These are phyloP conservation scores for Drosophila pseudotakahashii DNA, from an alignment of 2,888 invertebrate species.

Conservation along the genomic window DNA sequence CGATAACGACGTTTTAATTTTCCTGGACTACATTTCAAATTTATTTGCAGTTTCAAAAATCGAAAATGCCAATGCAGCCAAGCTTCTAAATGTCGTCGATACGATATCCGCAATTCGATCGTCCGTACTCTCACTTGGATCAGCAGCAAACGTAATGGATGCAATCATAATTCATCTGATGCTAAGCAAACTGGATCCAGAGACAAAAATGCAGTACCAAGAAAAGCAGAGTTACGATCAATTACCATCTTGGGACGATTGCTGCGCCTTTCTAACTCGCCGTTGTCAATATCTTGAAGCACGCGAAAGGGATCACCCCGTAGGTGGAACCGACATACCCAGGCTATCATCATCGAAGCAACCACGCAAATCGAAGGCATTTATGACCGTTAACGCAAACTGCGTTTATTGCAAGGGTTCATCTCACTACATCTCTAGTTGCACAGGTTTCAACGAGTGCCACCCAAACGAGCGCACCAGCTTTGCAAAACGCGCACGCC, in stretches of 20 bases:
- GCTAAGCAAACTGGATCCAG: slow-evolving; percentile 1
- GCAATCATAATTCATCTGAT: slow-evolving; percentile 1
- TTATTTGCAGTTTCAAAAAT: too few relatives aligned
- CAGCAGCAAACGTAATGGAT: not conserved
- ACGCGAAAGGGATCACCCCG: slow-evolving; percentile 1
- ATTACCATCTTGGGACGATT: slow-evolving; percentile 1
- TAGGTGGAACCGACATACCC: slow-evolving; percentile 2
- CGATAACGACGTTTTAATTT: too few relatives aligned
- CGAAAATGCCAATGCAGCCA: not conserved
- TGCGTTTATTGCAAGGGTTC: not conserved
- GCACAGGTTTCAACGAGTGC: not conserved
- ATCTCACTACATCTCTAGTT: not conserved
- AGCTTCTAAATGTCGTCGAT: not conserved
- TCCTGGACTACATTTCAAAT: too few relatives aligned
- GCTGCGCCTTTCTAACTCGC: not conserved
- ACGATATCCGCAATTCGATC: slow-evolving; percentile 1
- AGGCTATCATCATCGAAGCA: slow-evolving; percentile 1
- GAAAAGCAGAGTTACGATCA: not conserved
- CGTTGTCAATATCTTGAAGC: not conserved
- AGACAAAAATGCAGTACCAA: slow-evolving; percentile 1
- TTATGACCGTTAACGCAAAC: not conserved
- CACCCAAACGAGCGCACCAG: not conserved
- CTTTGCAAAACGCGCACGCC: too few relatives aligned
- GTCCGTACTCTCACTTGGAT: too few relatives aligned
- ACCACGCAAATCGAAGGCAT: not conserved